These are phyloP conservation scores for Gerosis bhagava DNA, from an alignment of 2,888 invertebrate genomes.

Conservation along the genomic window DNA sequence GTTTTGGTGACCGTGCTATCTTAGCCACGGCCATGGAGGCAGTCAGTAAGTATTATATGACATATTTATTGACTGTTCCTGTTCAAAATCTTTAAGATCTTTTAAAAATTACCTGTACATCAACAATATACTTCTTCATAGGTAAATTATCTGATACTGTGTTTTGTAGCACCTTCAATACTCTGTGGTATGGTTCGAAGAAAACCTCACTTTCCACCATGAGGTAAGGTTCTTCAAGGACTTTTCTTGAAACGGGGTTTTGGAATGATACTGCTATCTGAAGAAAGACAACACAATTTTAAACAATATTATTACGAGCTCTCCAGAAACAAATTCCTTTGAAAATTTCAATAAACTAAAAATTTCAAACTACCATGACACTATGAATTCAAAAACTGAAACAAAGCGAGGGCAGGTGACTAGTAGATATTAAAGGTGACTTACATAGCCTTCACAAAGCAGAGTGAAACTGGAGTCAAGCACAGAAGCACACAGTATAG, in stretches of 20 bases:
- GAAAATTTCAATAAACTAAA: too few species aligned
- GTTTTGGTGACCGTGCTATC: too few species aligned
- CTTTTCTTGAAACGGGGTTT: constrained; percentile 56
- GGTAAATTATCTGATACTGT: constrained; percentile 83
- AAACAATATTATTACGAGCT: too few species aligned
- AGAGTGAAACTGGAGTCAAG: constrained; percentile 68
- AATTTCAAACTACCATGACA: too few species aligned
- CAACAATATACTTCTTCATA: constrained; percentile 86
- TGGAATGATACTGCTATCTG: constrained; percentile 72
- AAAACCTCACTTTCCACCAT: constrained; percentile 91
- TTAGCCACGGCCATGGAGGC: too few species aligned
- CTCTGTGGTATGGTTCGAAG: constrained; percentile 91
- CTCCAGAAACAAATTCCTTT: too few species aligned
- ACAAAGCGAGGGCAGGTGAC: too few species aligned
- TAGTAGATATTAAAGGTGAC: constrained; percentile 40
- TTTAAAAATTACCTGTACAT: constrained; percentile 65
- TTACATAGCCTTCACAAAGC: constrained; percentile 80
- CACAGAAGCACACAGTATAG: constrained; percentile 87
- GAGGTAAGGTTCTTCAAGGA: constrained; percentile 64
- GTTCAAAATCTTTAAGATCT: too few species aligned
- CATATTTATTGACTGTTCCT: too few species aligned
- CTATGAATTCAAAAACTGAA: neutral
- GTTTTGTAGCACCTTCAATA: constrained; percentile 85
- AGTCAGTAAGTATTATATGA: too few species aligned
- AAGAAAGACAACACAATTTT: too few species aligned